Evolutionary conservation across 2,888 invertebrate genomes (phyloP).

Genomic region (Parnassius smintheus): DNA sequence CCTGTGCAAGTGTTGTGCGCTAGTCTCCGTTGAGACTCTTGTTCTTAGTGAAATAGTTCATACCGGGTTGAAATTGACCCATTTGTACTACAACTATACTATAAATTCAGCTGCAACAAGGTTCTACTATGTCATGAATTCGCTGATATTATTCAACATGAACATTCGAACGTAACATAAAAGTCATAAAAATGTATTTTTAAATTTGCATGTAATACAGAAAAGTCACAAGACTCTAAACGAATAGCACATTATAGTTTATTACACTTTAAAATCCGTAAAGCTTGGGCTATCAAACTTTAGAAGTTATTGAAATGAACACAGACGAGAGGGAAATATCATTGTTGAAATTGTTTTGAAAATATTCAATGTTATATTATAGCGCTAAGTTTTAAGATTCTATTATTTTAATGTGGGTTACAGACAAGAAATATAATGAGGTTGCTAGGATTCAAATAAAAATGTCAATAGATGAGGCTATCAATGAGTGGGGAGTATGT

Average conservation of each 20-base stretch:
- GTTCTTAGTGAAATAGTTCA: too few relatives aligned
- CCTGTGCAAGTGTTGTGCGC: not conserved
- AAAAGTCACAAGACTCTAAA: too few relatives aligned
- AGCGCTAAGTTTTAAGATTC: not conserved
- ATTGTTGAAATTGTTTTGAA: not conserved
- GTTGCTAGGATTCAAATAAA: too few relatives aligned
- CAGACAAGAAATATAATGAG: too few relatives aligned
- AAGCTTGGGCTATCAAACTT: constrained; percentile 21
- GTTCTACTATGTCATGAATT: too few relatives aligned
- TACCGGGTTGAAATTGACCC: too few relatives aligned
- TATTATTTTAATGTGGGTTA: not conserved
- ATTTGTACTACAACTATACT: constrained; percentile 42
- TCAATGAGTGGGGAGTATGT: too few relatives aligned
- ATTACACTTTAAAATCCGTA: constrained; percentile 7
- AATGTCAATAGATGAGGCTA: too few relatives aligned
- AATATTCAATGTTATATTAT: too few relatives aligned
- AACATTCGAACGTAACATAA: not conserved
- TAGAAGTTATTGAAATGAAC: constrained; percentile 19
- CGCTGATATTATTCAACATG: too few relatives aligned
- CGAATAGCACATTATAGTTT: constrained; percentile 11
- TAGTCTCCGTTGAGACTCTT: too few relatives aligned
- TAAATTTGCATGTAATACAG: not conserved
- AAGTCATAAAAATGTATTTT: constrained; percentile 21
- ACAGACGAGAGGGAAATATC: constrained; percentile 12
- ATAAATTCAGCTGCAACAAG: constrained; percentile 38